Percentiles rank a stretch among this genome's conserved stretches.
phyloP scores from a whole-genome alignment of 2,113 vertebrate species.

The Apodemus speciosus region DNA sequence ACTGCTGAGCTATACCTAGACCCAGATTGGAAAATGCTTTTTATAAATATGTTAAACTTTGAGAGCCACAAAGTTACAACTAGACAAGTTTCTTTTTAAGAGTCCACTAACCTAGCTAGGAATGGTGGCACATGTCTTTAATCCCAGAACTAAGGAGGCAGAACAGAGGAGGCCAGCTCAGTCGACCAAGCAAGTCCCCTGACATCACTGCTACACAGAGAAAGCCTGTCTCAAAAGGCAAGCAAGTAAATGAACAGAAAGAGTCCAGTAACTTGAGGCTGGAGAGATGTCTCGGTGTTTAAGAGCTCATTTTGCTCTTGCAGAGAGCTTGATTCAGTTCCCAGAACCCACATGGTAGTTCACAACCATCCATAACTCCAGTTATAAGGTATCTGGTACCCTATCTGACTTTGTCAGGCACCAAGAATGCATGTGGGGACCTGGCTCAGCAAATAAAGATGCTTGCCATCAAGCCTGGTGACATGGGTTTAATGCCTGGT shows the following conservation, averaged over 20 bases:
- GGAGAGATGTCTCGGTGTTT: not conserved
- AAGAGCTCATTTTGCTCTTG: not conserved
- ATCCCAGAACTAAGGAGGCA: not conserved
- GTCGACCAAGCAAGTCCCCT: not conserved
- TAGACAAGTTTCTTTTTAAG: not conserved
- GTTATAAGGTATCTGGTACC: not conserved
- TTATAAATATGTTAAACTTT: constrained; percentile 18
- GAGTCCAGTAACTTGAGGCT: not conserved
- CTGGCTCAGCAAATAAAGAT: not conserved
- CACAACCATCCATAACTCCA: not conserved
- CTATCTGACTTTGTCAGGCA: not conserved
- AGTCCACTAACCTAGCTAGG: not conserved
- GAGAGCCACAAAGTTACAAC: constrained; percentile 3
- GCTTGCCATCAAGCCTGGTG: not conserved
- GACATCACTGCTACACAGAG: not conserved
- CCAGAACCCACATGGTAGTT: not conserved
- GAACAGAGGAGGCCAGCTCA: not conserved
- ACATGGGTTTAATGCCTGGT: not conserved
- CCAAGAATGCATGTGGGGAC: not conserved
- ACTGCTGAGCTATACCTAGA: not conserved
- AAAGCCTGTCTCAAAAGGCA: not conserved
- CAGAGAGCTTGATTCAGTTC: not conserved
- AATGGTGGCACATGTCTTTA: not conserved
- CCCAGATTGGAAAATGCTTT: not conserved
- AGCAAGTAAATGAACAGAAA: not conserved